These are phyloP conservation scores for Gymnopithys bicolor DNA, from an alignment of 2,797 vertebrate genomes.

Conservation along the genomic window DNA sequence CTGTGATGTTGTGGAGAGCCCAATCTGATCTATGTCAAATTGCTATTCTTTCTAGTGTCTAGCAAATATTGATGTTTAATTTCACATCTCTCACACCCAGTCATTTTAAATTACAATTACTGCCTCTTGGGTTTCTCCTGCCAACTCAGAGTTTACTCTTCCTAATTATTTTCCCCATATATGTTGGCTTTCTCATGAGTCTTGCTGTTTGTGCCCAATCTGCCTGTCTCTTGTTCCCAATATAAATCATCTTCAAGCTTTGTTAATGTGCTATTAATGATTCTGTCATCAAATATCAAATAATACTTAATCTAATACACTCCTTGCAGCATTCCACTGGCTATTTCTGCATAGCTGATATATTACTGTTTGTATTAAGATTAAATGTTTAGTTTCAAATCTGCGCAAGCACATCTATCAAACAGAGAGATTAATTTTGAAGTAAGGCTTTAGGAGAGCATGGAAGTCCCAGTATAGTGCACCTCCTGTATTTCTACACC, in stretches of 20 bases:
- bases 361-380: constrained; percentile 25
- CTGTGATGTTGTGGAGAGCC: neutral
- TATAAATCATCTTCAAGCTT: neutral
- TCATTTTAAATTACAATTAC: constrained; percentile 40
- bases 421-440: constrained; percentile 40
- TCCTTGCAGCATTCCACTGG: constrained; percentile 5
- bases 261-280: constrained; percentile 35
- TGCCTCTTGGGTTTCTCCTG: constrained; percentile 46
- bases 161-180: constrained; percentile 24
- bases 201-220: neutral
- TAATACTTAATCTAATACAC: constrained; percentile 15
- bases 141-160: constrained; percentile 35
- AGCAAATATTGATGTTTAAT: constrained; percentile 62
- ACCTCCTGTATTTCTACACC: neutral
- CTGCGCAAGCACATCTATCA: constrained; percentile 7
- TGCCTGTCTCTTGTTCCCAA: neutral
- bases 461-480: neutral
- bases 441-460: neutral
- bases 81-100: neutral
- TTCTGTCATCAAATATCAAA: constrained; percentile 48
- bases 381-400: constrained; percentile 46
- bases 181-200: constrained; percentile 9
- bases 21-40: constrained; percentile 5
- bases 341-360: neutral
- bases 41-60: neutral